A percentile compares a stretch with the other conserved stretches of the same genome.
Evolutionary conservation across 2,888 invertebrate genomes (phyloP).

Genomic region (Mechanitis messenoides): DNA sequence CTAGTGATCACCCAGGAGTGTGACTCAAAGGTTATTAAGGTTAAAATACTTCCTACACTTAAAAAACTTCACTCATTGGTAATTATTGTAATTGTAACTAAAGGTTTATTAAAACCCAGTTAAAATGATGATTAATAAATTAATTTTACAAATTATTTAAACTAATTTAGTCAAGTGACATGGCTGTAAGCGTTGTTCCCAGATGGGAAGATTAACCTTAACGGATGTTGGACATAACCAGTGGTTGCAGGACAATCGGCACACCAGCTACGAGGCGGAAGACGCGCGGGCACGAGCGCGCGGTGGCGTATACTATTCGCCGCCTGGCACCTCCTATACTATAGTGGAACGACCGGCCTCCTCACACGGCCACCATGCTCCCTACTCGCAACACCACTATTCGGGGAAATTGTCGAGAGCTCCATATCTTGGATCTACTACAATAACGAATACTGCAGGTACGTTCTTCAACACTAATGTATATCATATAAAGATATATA

Average conservation of each 20-base stretch:
- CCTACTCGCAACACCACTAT: slow-evolving; percentile 78
- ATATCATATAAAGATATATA: too few species aligned
- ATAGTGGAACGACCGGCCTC: slow-evolving; percentile 89
- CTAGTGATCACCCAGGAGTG: neutral
- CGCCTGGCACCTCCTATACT: slow-evolving; percentile 92
- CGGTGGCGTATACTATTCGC: slow-evolving; percentile 88
- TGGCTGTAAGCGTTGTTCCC: slow-evolving; percentile 1
- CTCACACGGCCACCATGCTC: slow-evolving; percentile 80
- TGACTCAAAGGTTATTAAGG: too few species aligned
- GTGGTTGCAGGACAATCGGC: slow-evolving; percentile 70
- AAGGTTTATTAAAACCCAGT: too few species aligned
- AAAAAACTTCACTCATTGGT: too few species aligned
- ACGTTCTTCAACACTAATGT: slow-evolving; percentile 9
- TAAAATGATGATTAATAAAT: too few species aligned
- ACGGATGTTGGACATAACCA: slow-evolving; percentile 40
- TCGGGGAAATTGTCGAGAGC: slow-evolving; percentile 70
- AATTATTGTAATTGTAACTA: too few species aligned
- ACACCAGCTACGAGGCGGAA: slow-evolving; percentile 71
- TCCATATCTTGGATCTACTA: slow-evolving; percentile 83
- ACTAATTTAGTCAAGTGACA: too few species aligned
- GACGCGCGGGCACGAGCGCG: slow-evolving; percentile 75
- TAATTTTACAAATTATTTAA: too few species aligned
- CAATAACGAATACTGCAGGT: slow-evolving; percentile 74
- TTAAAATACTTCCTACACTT: too few species aligned
- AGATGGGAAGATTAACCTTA: slow-evolving; percentile 18